A percentile compares a stretch with the other conserved stretches of the same genome.
phyloP scores from a whole-genome alignment of 1,140 invertebrate genomes.

The Drosophila elegans region DNA sequence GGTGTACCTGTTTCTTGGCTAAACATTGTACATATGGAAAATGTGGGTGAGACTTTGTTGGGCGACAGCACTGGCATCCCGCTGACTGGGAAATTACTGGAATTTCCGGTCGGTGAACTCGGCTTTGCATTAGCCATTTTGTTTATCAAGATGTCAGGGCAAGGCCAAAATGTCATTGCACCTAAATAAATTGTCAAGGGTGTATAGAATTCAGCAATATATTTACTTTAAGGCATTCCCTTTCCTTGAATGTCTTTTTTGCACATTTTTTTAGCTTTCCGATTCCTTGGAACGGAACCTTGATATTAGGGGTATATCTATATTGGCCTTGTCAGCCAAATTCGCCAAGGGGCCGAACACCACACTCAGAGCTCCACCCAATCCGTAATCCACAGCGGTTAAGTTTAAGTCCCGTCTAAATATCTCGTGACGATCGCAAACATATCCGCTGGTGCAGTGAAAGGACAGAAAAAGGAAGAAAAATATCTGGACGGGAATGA shows the following conservation, averaged over 20 bases:
- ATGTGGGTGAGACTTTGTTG: slow-evolving; percentile 8
- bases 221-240: background rate
- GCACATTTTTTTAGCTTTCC: background rate
- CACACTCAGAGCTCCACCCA: background rate
- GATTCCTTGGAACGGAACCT: background rate
- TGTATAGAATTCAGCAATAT: too few relatives aligned
- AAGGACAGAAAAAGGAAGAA: background rate
- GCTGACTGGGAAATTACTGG: background rate
- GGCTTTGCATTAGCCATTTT: background rate
- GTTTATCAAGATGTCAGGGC: background rate
- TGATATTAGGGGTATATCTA: slow-evolving; percentile 1
- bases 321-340: background rate
- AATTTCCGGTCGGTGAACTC: slow-evolving; percentile 13
- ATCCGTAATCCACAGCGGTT: background rate
- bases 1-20: slow-evolving; percentile 11
- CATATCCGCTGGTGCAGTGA: background rate
- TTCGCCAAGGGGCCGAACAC: slow-evolving; percentile 3
- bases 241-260: background rate
- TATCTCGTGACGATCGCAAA: slow-evolving; percentile 1
- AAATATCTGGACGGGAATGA: slow-evolving; percentile 1
- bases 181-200: background rate
- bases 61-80: slow-evolving; percentile 8
- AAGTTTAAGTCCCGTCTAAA: background rate
- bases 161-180: background rate
- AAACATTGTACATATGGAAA: slow-evolving; percentile 20